Evolutionary conservation across 2,113 vertebrate genomes (phyloP), one percentile per base, ranked within the genome.

Genomic region (Ranitomeya imitator): DNA sequence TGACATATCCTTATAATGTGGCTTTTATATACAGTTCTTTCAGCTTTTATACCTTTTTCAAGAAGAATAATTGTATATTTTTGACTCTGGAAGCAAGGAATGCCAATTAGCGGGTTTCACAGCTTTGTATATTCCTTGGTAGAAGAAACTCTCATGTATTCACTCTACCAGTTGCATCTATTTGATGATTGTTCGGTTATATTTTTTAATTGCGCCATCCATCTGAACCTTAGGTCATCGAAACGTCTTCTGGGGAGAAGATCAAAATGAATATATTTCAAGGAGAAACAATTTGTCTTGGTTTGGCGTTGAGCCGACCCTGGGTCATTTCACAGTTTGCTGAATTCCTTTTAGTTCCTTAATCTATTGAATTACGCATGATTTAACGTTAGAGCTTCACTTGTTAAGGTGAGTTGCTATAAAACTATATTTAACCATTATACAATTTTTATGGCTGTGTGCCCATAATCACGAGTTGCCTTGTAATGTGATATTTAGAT

Each of bases 231-330:
- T 21, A 31, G 79, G 67, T 74, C 67, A 83, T 52, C n/a, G 21
- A 52, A 83, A 60, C 15, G 65, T 19, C 57, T 88, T 83, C 26
- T 76, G 57, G 79, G 86, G 26, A 88, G 37, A 88, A 88, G 67
- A 76, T 83, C 86, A 83, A 82, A 88, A 76, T 63, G 19, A 83
- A 88, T 88, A 54, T n/a, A 54, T 76, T 83, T 83, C 67, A 74
- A 61, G 83, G 31, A 15, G 45, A 21, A 76, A 77, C 65, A 83
- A 88, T 88, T 69, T 88, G 79, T 88, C 79, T 88, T 6, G 45
- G 45, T 83, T 61, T 52, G 21, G 23, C 37, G 21, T 57, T 19
- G 55, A 74, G 54, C 67, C 82, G 86, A 88, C 79, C 86, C 86
- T 2, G 21, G 86, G 86, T 87, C 57, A 63, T 83, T 74, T 82